Percentiles rank a stretch among this genome's conserved stretches.
phyloP scores from a whole-genome alignment of 2,888 invertebrate species.

The Nezara viridula region DNA sequence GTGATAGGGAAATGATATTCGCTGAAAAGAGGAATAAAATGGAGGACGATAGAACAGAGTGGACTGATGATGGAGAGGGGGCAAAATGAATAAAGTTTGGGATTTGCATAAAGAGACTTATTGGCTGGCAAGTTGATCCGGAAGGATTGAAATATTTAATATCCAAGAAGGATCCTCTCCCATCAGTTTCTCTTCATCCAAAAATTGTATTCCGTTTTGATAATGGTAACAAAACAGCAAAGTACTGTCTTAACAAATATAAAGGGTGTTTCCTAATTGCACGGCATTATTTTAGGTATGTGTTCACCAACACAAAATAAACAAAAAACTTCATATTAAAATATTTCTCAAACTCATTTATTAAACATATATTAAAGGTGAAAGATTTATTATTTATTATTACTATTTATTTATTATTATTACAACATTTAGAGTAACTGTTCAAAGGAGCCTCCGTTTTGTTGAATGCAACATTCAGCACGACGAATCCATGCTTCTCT shows the following conservation, averaged over 20 bases:
- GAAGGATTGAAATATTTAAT: slow-evolving; percentile 5
- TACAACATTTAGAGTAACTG: too few relatives aligned
- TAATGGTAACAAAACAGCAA: not conserved
- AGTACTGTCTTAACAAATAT: not conserved
- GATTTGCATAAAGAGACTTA: slow-evolving; percentile 12
- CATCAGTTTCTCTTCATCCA: not conserved
- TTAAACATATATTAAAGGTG: too few relatives aligned
- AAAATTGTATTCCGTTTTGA: not conserved
- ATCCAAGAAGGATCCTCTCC: not conserved
- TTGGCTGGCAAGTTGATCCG: not conserved
- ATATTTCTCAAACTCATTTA: too few relatives aligned
- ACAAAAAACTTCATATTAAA: too few relatives aligned
- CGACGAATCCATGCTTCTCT: too few relatives aligned
- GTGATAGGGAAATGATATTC: not conserved
- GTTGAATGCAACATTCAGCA: too few relatives aligned
- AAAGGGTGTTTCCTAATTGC: too few relatives aligned
- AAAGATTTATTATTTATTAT: too few relatives aligned
- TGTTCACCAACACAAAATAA: too few relatives aligned
- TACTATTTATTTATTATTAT: too few relatives aligned
- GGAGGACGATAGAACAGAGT: not conserved
- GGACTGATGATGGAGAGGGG: not conserved
- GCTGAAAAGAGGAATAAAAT: not conserved
- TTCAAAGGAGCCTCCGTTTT: too few relatives aligned
- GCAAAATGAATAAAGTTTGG: slow-evolving; percentile 14
- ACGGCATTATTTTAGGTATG: too few relatives aligned